Conservation (phyloP, 1,140 invertebrate species). For the Tetranychus cinnabarinus region DNA sequence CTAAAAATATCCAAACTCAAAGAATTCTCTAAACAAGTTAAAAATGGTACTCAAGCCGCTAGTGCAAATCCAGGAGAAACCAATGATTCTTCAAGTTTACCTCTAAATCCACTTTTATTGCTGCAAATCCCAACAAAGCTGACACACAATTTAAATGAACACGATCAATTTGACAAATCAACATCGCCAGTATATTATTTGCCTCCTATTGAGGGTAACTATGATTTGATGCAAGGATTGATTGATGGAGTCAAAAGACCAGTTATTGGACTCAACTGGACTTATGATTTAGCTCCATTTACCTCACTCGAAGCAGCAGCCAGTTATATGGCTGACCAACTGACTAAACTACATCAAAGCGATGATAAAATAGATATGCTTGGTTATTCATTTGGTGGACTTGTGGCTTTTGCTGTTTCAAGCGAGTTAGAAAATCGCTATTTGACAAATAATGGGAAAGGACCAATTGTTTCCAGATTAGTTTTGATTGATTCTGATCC, state of each 20-base stretch:
- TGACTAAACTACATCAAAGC: neutral
- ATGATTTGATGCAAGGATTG: constrained; percentile 32
- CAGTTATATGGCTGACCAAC: neutral
- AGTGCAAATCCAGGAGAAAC: neutral
- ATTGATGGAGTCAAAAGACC: constrained; percentile 25
- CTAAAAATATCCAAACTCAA: constrained; percentile 1
- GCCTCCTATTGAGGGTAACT: constrained; percentile 10
- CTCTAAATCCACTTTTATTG: neutral
- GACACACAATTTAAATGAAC: neutral
- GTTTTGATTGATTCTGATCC: constrained; percentile 50
- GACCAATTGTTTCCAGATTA: constrained; percentile 52
- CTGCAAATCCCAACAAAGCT: neutral
- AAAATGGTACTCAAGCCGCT: constrained; percentile 3
- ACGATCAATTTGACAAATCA: neutral
- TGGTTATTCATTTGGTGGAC: constrained; percentile 82
- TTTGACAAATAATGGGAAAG: constrained; percentile 25
- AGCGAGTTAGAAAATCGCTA: constrained; percentile 38
- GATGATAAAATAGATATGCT: constrained; percentile 38
- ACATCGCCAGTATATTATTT: neutral
- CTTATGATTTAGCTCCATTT: neutral
- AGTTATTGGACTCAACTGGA: constrained; percentile 2
- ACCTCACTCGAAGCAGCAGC: neutral
- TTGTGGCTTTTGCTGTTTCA: constrained; percentile 77
- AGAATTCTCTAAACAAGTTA: neutral
- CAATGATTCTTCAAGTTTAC: neutral